Percentiles rank a stretch among this genome's conserved stretches.
These are phyloP conservation scores for Salticus scenicus DNA, from an alignment of 2,888 invertebrate genomes.

Conservation along the genomic window DNA sequence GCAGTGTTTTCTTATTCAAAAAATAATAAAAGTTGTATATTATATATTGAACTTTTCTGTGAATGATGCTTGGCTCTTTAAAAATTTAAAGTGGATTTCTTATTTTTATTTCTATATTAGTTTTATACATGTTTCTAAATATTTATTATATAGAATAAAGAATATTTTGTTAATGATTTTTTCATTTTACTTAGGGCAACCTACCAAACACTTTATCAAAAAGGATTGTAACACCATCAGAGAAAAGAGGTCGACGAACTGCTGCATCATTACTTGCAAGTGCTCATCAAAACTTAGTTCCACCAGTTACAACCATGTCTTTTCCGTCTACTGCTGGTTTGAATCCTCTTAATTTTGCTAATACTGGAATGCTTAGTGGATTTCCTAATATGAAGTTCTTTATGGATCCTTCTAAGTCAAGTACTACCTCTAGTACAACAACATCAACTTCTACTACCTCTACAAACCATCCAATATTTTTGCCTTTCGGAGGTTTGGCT, in stretches of 20 bases:
- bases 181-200: constrained; percentile 52
- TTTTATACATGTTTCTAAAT: not conserved
- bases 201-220: constrained; percentile 65
- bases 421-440: constrained; percentile 62
- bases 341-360: constrained; percentile 73
- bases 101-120: not conserved
- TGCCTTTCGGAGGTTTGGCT: constrained; percentile 80
- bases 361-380: constrained; percentile 74
- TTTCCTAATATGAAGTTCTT: constrained; percentile 75
- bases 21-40: no score
- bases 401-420: constrained; percentile 71
- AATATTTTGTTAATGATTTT: no score
- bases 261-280: constrained; percentile 71
- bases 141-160: not conserved
- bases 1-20: no score
- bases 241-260: constrained; percentile 69
- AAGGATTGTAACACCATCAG: constrained; percentile 64
- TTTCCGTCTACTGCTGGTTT: constrained; percentile 73
- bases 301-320: constrained; percentile 74
- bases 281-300: constrained; percentile 58
- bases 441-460: constrained; percentile 64
- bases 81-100: not conserved
- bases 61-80: not conserved
- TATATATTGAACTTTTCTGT: no score
- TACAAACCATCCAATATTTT: constrained; percentile 73